Evolutionary conservation across 2,797 vertebrate genomes (phyloP), one percentile per base, ranked within the genome.

Genomic region (Podarcis siculus): DNA sequence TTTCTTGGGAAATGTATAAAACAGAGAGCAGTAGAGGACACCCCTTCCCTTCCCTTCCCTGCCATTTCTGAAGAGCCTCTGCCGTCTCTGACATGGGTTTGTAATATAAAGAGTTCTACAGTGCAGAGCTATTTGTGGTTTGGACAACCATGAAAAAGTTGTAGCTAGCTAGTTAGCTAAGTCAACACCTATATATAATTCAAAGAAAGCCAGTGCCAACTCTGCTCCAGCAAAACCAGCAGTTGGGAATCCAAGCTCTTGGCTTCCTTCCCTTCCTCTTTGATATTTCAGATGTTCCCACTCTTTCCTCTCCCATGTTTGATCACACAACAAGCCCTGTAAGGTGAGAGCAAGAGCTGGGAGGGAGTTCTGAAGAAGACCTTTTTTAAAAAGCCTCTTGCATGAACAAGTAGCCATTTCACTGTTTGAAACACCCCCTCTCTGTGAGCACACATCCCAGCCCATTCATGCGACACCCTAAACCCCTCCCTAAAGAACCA

Each of bases 41-140:
- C 83, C 72, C 66, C 67, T 84, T 58, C 82, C 88, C 67, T 84
- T 58, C 82, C 88, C 45, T 75, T 92, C 15, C 86, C 30, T 25
- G 82, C 87, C 93, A 8, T 77, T 92, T 88, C 89, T 82, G 86
- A 94, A 90, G 27, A 90, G 35, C 25, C 21, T 89, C 21, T 89
- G n/a, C 37, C 66, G 32, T 83, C 86, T 32, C 25, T 79, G 61
- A 32, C 94, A 84, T 90, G 92, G 87, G 76, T 75, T 90, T 90
- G 35, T 82, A 90, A 10, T 86, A 73, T 91, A 86, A 95, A 61
- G 79, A 82, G 78, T 0, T n/a, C 82, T 91, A 92, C 42, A 83
- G 82, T 27, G 88, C 91, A 93, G 88, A 95, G 77, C 9, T 86
- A 92, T n/a, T 90, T 37, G 90, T 93, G 79, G 86, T 86, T 95